These are phyloP conservation scores for Intellagama lesueurii DNA, from an alignment of 2,797 vertebrate species.

Conservation along the genomic window DNA sequence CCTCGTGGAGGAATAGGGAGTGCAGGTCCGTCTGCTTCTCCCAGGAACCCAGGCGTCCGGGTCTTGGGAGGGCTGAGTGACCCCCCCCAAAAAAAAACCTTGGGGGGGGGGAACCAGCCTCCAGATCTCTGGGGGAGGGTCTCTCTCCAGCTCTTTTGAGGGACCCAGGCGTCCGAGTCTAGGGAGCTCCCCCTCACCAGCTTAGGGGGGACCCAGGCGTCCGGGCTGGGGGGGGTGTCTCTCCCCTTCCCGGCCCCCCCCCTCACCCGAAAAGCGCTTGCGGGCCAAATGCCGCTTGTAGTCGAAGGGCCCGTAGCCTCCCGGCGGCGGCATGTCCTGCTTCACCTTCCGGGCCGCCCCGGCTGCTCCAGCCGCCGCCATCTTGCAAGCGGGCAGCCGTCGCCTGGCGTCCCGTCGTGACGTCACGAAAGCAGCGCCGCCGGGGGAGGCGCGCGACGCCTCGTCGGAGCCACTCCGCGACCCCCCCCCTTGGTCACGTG, in stretches of 20 bases:
- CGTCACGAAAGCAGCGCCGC: neutral
- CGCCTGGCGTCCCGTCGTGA: neutral
- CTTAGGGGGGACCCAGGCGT: neutral
- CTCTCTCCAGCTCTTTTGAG: too few relatives aligned
- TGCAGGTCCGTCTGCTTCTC: too few relatives aligned
- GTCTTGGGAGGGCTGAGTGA: too few relatives aligned
- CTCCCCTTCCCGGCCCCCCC: neutral
- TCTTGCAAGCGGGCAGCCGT: neutral
- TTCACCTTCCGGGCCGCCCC: constrained; percentile 90
- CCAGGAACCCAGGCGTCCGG: too few relatives aligned
- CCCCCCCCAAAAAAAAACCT: too few relatives aligned
- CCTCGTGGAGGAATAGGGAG: neutral
- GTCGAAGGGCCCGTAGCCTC: constrained; percentile 90
- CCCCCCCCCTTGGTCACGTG: too few relatives aligned
- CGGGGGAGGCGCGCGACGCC: too few relatives aligned
- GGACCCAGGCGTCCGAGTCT: neutral
- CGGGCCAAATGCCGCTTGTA: constrained; percentile 93
- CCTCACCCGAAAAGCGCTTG: constrained; percentile 88
- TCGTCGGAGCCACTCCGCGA: too few relatives aligned
- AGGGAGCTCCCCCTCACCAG: neutral
- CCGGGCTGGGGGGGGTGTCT: too few relatives aligned
- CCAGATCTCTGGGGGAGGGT: too few relatives aligned
- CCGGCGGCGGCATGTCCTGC: constrained; percentile 96
- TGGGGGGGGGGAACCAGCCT: too few relatives aligned
- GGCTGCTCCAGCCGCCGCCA: constrained; percentile 62